These are phyloP conservation scores for Antheraea mylitta DNA, from an alignment of 1,140 invertebrate genomes.

Conservation along the genomic window DNA sequence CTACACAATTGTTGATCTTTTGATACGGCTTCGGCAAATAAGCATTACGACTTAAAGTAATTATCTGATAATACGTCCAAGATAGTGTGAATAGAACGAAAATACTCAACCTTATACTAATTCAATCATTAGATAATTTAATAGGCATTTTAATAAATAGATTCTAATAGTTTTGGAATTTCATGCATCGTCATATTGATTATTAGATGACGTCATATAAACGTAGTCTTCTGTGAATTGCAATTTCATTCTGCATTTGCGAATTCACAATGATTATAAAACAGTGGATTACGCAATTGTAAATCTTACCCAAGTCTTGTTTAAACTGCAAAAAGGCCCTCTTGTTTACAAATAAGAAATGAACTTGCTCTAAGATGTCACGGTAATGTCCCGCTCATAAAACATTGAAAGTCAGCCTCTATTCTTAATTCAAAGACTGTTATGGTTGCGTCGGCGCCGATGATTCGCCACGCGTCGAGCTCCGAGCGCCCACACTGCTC, in stretches of 20 bases:
- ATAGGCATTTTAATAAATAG: no score
- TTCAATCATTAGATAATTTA: no score
- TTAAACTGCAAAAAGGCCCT: neutral
- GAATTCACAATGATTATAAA: neutral
- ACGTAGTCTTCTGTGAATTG: neutral
- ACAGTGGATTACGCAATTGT: neutral
- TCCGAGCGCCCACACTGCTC: constrained; percentile 35
- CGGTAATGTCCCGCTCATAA: constrained; percentile 12
- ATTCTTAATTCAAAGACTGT: constrained; percentile 34
- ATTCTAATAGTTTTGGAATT: neutral
- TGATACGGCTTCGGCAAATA: neutral
- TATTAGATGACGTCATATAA: neutral
- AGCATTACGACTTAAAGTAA: no score
- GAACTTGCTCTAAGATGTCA: neutral
- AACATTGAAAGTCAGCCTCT: constrained; percentile 10
- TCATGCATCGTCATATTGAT: neutral
- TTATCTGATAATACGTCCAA: no score
- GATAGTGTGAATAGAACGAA: neutral
- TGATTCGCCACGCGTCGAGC: constrained; percentile 34
- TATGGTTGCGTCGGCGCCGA: constrained; percentile 38
- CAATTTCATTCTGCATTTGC: neutral
- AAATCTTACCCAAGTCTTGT: neutral
- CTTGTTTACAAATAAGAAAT: neutral
- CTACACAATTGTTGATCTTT: neutral
- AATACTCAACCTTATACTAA: neutral